These are phyloP conservation scores for Merluccius polli DNA, from an alignment of 2,797 vertebrate genomes.

Conservation along the genomic window DNA sequence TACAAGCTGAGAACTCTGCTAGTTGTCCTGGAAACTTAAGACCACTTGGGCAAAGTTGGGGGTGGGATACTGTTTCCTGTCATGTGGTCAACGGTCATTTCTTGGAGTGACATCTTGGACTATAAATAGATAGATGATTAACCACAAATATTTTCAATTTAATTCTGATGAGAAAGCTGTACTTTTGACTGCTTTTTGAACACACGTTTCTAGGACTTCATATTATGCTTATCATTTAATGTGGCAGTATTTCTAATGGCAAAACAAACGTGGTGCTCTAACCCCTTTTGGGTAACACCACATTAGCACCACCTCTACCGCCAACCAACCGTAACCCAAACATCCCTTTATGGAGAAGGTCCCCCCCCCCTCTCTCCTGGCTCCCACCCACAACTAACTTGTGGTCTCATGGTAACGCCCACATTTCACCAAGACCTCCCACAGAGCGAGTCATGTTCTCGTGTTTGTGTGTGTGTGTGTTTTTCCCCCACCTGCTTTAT, in stretches of 20 bases:
- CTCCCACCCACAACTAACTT: neutral
- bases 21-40: neutral
- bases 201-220: neutral
- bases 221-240: too few species aligned
- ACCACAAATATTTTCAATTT: neutral
- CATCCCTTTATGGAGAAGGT: neutral
- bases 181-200: neutral
- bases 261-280: too few species aligned
- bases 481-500: neutral
- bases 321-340: neutral
- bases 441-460: neutral
- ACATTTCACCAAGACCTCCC: too few species aligned
- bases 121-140: neutral
- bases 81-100: neutral
- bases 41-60: neutral
- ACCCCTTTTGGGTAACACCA: neutral
- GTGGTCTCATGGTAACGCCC: neutral
- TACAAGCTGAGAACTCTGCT: neutral
- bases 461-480: neutral
- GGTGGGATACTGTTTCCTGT: conserved; percentile 2
- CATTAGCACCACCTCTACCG: neutral
- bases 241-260: too few species aligned
- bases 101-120: neutral
- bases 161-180: neutral
- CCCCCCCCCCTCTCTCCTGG: neutral